A percentile compares a stretch with the other conserved stretches of the same genome.
phyloP scores from a whole-genome alignment of 2,113 vertebrate genomes.

The Platycercus adscitus region DNA sequence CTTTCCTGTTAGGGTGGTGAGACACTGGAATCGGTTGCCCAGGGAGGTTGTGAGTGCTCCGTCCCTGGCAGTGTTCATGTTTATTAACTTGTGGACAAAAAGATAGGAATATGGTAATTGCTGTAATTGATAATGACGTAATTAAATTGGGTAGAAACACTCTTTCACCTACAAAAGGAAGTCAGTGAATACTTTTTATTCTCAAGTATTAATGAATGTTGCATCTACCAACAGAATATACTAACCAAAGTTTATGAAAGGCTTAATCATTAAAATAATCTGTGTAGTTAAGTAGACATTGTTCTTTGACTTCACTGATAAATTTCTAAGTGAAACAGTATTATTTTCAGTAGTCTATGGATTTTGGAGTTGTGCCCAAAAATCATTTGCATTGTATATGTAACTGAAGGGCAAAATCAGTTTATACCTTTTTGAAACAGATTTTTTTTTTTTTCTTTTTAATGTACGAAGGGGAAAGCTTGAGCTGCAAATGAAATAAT shows the following conservation, averaged over 20 bases:
- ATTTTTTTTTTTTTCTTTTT: neutral
- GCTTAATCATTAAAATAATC: neutral
- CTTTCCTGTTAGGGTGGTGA: no score
- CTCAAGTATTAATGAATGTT: neutral
- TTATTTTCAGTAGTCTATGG: neutral
- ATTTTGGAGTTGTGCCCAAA: neutral
- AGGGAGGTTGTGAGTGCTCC: no score
- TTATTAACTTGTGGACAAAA: neutral
- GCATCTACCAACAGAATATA: neutral
- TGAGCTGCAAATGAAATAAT: slow-evolving; percentile 2
- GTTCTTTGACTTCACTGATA: neutral
- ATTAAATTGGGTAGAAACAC: neutral
- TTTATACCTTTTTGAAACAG: neutral
- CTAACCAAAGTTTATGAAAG: neutral
- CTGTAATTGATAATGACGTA: neutral
- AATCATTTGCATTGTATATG: neutral
- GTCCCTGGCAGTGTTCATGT: no score
- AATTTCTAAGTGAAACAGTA: neutral
- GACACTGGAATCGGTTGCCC: no score
- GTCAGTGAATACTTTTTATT: neutral
- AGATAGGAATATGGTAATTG: neutral
- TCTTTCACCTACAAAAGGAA: neutral
- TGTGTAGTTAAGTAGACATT: neutral
- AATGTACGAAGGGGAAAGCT: neutral
- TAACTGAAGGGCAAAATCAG: neutral